Conservation (phyloP, 2,888 invertebrate species). For the Pterostichus niger region DNA sequence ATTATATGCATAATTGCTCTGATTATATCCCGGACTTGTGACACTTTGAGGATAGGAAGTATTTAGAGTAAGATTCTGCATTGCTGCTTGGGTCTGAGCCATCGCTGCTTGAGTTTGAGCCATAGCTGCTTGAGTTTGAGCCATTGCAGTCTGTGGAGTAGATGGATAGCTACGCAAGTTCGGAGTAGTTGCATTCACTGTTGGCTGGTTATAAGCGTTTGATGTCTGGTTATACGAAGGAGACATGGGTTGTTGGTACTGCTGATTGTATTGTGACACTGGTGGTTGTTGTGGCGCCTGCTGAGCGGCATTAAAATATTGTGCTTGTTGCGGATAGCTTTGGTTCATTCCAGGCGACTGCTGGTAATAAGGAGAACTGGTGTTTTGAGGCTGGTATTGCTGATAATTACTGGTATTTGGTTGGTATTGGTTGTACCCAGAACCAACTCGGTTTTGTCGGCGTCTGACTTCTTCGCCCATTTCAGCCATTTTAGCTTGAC, state of each 20-base stretch:
- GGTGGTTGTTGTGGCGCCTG: conserved; percentile 67
- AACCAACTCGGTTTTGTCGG: conserved; percentile 78
- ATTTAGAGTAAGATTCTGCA: conserved; percentile 63
- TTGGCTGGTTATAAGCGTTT: conserved; percentile 71
- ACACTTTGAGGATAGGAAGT: conserved; percentile 59
- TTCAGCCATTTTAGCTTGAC: conserved; percentile 86
- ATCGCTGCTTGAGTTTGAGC: conserved; percentile 70
- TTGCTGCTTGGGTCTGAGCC: conserved; percentile 68
- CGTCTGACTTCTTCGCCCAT: conserved; percentile 90
- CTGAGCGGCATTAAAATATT: conserved; percentile 68
- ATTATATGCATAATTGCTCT: conserved; percentile 68
- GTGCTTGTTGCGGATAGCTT: conserved; percentile 70
- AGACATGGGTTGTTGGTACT: conserved; percentile 69
- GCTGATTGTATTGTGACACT: conserved; percentile 66
- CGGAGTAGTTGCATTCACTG: conserved; percentile 69
- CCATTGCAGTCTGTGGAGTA: conserved; percentile 70
- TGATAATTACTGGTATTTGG: conserved; percentile 67
- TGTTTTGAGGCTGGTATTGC: conserved; percentile 69
- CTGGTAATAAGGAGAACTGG: conserved; percentile 74
- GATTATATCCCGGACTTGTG: conserved; percentile 66
- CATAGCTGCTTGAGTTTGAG: conserved; percentile 67
- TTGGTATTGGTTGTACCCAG: conserved; percentile 71
- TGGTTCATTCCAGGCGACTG: conserved; percentile 73
- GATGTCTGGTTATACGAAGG: conserved; percentile 67
- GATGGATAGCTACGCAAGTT: conserved; percentile 68